Evolutionary conservation across 2,797 vertebrate species (phyloP).

Genomic region (Crypturellus tataupa): DNA sequence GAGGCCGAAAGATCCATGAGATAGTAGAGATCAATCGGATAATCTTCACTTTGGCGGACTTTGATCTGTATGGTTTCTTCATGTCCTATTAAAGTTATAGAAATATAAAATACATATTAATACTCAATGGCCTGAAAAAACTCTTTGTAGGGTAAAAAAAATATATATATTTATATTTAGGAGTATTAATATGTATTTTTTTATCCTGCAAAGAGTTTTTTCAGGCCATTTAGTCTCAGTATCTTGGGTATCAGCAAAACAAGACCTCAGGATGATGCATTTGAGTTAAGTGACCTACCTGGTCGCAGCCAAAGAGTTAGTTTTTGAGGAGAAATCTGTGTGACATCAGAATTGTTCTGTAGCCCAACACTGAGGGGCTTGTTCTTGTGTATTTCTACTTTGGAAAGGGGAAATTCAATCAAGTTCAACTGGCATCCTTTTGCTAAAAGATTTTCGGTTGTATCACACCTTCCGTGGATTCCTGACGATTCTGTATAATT

Average conservation of each 20-base stretch:
- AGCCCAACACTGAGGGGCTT: slow-evolving; percentile 82
- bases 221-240: background rate
- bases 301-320: slow-evolving; percentile 89
- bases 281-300: slow-evolving; percentile 79
- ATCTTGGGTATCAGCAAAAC: background rate
- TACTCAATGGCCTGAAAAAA: no score
- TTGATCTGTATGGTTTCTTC: slow-evolving; percentile 91
- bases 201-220: background rate
- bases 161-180: no score
- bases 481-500: slow-evolving; percentile 91
- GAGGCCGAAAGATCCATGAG: slow-evolving; percentile 98
- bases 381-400: slow-evolving; percentile 83
- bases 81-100: slow-evolving; percentile 79
- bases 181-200: no score
- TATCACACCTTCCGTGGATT: slow-evolving; percentile 89
- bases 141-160: no score
- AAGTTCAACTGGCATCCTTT: slow-evolving; percentile 87
- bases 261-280: background rate
- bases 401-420: slow-evolving; percentile 89
- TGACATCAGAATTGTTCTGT: slow-evolving; percentile 81
- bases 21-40: slow-evolving; percentile 98
- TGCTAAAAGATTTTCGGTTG: slow-evolving; percentile 83
- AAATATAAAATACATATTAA: slow-evolving; percentile 28
- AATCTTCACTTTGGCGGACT: slow-evolving; percentile 93
- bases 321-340: slow-evolving; percentile 94